Evolutionary conservation across 2,888 invertebrate genomes (phyloP).

Genomic region (Theristus sp.): DNA sequence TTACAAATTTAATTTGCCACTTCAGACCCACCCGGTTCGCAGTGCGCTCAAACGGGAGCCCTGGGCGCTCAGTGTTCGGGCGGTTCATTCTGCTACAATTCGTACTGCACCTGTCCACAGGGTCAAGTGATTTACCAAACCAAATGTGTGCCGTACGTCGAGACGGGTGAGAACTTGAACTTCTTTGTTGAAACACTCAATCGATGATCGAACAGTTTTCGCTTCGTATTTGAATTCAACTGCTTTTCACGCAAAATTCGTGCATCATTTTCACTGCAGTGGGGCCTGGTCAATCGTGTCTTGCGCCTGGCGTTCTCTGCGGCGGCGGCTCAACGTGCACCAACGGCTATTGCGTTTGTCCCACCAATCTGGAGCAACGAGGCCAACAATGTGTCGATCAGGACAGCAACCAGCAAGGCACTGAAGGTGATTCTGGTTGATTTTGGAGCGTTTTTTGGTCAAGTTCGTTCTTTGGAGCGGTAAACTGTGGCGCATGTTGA

Average conservation of each 20-base stretch:
- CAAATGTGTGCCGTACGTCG: background rate
- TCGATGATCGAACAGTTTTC: background rate
- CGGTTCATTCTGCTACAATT: slow-evolving; percentile 1
- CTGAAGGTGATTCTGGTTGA: background rate
- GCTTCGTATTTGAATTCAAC: no score
- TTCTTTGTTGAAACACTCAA: background rate
- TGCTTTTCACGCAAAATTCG: no score
- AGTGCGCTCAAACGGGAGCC: background rate
- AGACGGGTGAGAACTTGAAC: background rate
- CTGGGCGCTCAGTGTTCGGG: background rate
- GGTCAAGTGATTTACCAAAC: background rate
- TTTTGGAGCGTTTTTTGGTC: no score
- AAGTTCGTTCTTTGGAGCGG: no score
- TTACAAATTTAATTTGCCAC: background rate
- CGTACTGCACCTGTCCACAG: slow-evolving; percentile 3
- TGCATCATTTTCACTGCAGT: background rate
- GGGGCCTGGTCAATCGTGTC: slow-evolving; percentile 4
- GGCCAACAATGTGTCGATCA: background rate
- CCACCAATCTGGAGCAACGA: background rate
- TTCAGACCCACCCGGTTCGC: slow-evolving; percentile 3
- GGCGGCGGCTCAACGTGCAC: slow-evolving; percentile 15
- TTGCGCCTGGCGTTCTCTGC: slow-evolving; percentile 9
- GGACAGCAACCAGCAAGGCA: background rate
- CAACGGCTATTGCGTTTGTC: slow-evolving; percentile 17
- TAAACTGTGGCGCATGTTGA: no score